These are phyloP conservation scores for Rhagonycha fulva DNA, from an alignment of 2,888 invertebrate genomes.

Conservation along the genomic window DNA sequence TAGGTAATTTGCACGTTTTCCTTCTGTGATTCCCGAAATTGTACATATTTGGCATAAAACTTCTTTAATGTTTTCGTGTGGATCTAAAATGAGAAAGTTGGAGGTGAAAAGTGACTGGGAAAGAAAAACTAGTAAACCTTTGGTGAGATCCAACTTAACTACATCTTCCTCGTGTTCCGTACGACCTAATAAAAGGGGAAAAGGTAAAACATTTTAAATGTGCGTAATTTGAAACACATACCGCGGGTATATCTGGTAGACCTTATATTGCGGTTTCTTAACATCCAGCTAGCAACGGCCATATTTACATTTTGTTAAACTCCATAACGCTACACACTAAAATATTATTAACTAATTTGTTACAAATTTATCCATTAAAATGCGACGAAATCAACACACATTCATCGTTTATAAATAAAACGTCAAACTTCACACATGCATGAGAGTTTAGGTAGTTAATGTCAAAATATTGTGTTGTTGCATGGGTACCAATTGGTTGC, in stretches of 20 bases:
- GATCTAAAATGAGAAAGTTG: conserved; percentile 42
- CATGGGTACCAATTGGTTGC: background rate
- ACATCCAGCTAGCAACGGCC: conserved; percentile 62
- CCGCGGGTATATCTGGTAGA: conserved; percentile 56
- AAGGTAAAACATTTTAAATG: conserved; percentile 3
- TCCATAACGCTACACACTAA: conserved; percentile 11
- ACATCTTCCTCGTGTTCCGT: conserved; percentile 63
- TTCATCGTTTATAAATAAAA: conserved; percentile 32
- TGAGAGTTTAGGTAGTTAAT: conserved; percentile 36
- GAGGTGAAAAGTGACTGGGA: background rate
- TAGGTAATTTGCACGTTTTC: conserved; percentile 81
- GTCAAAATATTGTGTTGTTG: conserved; percentile 1
- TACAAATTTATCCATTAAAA: conserved; percentile 19
- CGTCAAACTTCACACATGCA: conserved; percentile 36
- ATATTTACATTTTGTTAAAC: conserved; percentile 42
- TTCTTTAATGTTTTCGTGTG: conserved; percentile 67
- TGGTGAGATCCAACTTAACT: conserved; percentile 59
- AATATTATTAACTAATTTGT: conserved; percentile 4
- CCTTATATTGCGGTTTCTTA: conserved; percentile 56
- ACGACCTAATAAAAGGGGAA: conserved; percentile 55
- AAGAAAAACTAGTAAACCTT: conserved; percentile 51
- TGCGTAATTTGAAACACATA: conserved; percentile 35
- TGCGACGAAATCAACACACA: conserved; percentile 21
- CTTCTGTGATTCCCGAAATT: conserved; percentile 70
- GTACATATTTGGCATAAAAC: conserved; percentile 67